Evolutionary conservation across 2,797 vertebrate species (phyloP), one percentile per base, ranked within the genome.

Genomic region (Meda fulgida): DNA sequence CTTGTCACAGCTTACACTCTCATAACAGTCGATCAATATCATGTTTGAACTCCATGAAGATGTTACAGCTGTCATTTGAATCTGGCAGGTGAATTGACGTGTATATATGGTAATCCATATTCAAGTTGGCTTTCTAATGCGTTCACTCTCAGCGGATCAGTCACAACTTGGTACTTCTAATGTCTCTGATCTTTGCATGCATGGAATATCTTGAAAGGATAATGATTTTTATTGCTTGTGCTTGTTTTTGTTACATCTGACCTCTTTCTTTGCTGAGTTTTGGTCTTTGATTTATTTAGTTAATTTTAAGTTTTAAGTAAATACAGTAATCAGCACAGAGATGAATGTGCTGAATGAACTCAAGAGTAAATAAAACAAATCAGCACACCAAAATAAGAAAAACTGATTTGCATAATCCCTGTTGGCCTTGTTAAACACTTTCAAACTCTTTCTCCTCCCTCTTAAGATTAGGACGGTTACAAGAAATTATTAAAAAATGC

Each of bases 61-160:
- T 26, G 31, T 58, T 73, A 65, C 58, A 67, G 51, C 26, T 34
- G 48, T 18, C 67, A 69, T 84, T 66, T 46, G 5, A 70, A 80
- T 66, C 78, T 82, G 88, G 85, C 23, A 85, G 89, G 86, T 81
- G 85, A 89, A 81, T 58, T 84, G 84, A 91, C 85, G 87, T 84
- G 86, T 89, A 90, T 85, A 89, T 89, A 89, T 89, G 86, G 87
- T 92, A 93, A 92, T 91, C 88, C 89, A 83, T 84, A 86, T 93
- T 90, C 91, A 90, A 90, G 93, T 81, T 92, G 92, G 90, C 91
- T 91, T 88, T 92, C 89, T 87, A 91, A 91, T 88, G 83, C 88
- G 87, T 90, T 89, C 85, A 89, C 83, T 48, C 86, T 86, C 84
- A 88, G 84, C 70, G 78, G 88, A 92, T 92, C 91, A 93, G 91